phyloP scores from a whole-genome alignment of 2,888 invertebrate genomes.

The Amblyjoppa proteus region DNA sequence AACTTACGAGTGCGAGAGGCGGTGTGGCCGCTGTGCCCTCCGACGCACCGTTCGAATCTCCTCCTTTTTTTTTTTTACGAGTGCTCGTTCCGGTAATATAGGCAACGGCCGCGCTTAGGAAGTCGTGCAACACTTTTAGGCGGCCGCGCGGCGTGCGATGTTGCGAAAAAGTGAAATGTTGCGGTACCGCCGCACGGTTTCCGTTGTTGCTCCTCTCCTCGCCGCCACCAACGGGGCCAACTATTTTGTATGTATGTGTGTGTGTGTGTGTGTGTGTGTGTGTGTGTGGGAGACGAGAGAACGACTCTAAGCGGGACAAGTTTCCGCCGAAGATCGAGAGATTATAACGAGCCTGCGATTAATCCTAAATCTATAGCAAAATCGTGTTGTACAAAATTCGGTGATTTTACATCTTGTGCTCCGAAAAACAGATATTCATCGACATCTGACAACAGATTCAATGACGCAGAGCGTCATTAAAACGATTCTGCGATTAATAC shows the following conservation, averaged over 20 bases:
- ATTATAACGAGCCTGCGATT: conserved; percentile 54
- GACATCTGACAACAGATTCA: too few species aligned
- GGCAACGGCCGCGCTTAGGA: conserved; percentile 71
- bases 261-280: conserved; percentile 8
- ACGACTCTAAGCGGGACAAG: conserved; percentile 59
- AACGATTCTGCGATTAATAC: too few species aligned
- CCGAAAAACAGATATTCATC: too few species aligned
- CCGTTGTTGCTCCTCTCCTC: conserved; percentile 66
- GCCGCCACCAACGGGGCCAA: conserved; percentile 1
- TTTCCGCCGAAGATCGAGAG: conserved; percentile 62
- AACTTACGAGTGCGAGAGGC: neutral
- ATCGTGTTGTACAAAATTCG: conserved; percentile 28
- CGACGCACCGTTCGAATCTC: conserved; percentile 60
- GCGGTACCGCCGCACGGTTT: conserved; percentile 72
- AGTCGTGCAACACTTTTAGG: conserved; percentile 82
- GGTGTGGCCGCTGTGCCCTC: conserved; percentile 6
- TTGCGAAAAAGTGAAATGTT: conserved; percentile 83
- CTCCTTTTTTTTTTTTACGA: conserved; percentile 48
- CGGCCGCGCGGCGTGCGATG: conserved; percentile 73
- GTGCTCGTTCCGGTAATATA: conserved; percentile 66
- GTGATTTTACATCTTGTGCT: too few species aligned
- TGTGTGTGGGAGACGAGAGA: conserved; percentile 45
- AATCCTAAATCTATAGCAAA: conserved; percentile 36
- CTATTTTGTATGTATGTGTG: neutral
- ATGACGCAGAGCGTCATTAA: too few species aligned